These are phyloP conservation scores for Amorpha juglandis DNA, from an alignment of 2,888 invertebrate species.

Conservation along the genomic window DNA sequence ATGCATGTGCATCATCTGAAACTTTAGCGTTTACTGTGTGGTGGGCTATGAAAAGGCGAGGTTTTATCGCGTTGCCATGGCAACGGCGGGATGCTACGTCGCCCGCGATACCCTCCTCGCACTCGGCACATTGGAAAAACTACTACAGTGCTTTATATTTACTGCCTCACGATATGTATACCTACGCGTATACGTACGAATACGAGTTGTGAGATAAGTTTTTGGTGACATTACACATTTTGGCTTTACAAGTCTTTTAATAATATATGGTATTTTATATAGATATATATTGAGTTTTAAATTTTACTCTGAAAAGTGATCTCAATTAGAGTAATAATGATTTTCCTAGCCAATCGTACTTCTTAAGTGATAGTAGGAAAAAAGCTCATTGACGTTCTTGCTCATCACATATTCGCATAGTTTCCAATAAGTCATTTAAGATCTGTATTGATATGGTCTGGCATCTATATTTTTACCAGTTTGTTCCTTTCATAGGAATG, in stretches of 20 bases:
- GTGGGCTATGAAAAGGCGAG: constrained; percentile 82
- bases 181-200: constrained; percentile 32
- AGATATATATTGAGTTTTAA: too few relatives aligned
- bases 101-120: constrained; percentile 70
- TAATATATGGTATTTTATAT: too few relatives aligned
- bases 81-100: constrained; percentile 75
- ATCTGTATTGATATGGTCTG: too few relatives aligned
- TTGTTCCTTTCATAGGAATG: too few relatives aligned
- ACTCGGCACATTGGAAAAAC: constrained; percentile 72
- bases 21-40: constrained; percentile 61
- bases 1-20: constrained; percentile 44
- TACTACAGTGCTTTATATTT: constrained; percentile 70
- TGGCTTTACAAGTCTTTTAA: not conserved
- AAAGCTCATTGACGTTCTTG: too few relatives aligned
- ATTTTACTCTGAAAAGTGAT: too few relatives aligned
- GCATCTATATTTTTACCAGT: too few relatives aligned
- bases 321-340: too few relatives aligned
- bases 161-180: constrained; percentile 58
- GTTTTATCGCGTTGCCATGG: constrained; percentile 84
- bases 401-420: too few relatives aligned
- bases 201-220: constrained; percentile 24
- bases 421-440: too few relatives aligned
- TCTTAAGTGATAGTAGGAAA: too few relatives aligned
- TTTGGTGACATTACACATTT: constrained; percentile 15
- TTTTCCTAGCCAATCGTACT: too few relatives aligned